phyloP scores from a whole-genome alignment of 2,888 invertebrate genomes.

The Amiota mariae region DNA sequence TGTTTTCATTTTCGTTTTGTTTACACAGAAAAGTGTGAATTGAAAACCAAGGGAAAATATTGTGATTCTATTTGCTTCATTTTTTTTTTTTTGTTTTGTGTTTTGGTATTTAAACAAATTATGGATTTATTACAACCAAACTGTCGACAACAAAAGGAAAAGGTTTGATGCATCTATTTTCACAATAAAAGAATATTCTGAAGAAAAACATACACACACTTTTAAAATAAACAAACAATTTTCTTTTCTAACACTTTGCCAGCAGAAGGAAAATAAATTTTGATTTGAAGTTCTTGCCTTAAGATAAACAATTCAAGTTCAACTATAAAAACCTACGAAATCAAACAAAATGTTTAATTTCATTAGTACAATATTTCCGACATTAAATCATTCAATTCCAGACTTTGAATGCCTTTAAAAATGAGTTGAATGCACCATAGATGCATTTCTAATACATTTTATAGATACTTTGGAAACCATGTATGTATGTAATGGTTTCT shows the following conservation, averaged over 20 bases:
- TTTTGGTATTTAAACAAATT: conserved; percentile 4
- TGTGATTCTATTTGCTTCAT: neutral
- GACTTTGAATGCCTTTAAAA: neutral
- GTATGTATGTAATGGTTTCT: neutral
- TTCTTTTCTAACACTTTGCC: neutral
- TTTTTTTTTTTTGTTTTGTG: neutral
- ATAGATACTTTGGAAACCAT: neutral
- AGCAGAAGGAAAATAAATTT: neutral
- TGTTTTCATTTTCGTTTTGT: neutral
- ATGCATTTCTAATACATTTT: neutral
- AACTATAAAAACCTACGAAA: neutral
- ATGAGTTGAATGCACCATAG: conserved; percentile 15
- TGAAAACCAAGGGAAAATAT: neutral
- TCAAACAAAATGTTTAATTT: conserved; percentile 47
- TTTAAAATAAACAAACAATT: conserved; percentile 14
- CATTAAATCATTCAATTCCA: conserved; percentile 31
- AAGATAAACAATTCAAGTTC: conserved; percentile 24
- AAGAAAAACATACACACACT: neutral
- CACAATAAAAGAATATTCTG: neutral
- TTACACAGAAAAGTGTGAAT: neutral
- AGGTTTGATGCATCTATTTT: conserved; percentile 11
- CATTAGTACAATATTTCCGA: conserved; percentile 41
- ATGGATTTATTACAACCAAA: conserved; percentile 23
- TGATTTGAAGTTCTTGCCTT: neutral
- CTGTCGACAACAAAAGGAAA: neutral